Evolutionary conservation across 1,140 invertebrate genomes (phyloP), one percentile per base, ranked within the genome.

Genomic region (Aphidius gifuensis): DNA sequence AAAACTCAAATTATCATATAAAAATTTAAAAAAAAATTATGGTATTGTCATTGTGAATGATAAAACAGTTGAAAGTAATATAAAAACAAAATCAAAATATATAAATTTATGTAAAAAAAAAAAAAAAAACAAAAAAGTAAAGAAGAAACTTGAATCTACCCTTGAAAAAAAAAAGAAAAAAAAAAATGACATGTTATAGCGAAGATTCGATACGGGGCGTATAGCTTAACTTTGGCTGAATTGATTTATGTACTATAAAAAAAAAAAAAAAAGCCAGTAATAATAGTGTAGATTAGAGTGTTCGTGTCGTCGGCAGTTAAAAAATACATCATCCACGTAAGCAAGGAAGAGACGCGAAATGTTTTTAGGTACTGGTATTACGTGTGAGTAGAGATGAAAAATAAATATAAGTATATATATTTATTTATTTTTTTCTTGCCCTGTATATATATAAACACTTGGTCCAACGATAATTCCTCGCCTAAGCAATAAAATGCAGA

Each of bases 181-280:
- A 32, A 32, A 32, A 32, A 32, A 32, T 2, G 23, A 32, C 23
- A 32, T 32, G 23, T 2, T 32, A 32, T 32, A 32, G 23, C 23
- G 32, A 58, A 55, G 65, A 73, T 73, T 72, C 67, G 69, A 71
- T 62, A 72, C 61, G 62, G 63, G 66, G 64, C 66, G 67, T 69
- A 32, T 4, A 66, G 60, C 49, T 63, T 45, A 60, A 61, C 65
- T 66, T 68, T 55, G 56, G 48, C 57, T 46, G 60, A 70, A 69
- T 69, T 75, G 70, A 74, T 75, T 71, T 74, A 75, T 67, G 70
- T 54, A 64, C 67, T 68, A 71, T 74, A 75, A 74, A 74, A 72
- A 74, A 74, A 72, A 74, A 72, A 32, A 3, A 32, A 32, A 32
- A 68, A 43, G 39, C 59, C 60, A 50, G 67, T 69, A 71, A 73